Conservation (phyloP, 2,888 invertebrate genomes). For the Omphaloscelis lunosa region DNA sequence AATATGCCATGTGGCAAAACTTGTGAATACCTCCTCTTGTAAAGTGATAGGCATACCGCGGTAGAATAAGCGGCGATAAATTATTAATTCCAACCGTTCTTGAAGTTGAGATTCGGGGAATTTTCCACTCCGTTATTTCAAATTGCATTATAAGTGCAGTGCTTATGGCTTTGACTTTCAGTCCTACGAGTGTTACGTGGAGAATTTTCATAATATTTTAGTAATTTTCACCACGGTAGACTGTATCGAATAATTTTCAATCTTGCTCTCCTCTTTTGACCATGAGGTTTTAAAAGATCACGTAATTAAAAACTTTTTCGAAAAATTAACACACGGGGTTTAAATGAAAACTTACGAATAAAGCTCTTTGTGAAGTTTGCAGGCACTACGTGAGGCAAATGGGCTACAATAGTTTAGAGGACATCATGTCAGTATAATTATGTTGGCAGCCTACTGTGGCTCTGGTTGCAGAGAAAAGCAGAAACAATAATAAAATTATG, state of each 20-base stretch:
- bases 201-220: not conserved
- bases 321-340: not conserved
- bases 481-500: not conserved
- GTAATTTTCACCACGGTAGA: not conserved
- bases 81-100: constrained; percentile 1
- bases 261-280: not conserved
- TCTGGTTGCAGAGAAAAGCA: not conserved
- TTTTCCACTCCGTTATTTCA: constrained; percentile 24
- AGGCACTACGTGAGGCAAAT: not conserved
- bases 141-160: constrained; percentile 9
- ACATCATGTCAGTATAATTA: not conserved
- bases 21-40: not conserved
- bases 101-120: constrained; percentile 5
- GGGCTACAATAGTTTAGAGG: constrained; percentile 6
- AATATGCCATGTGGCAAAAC: not conserved
- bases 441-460: not conserved
- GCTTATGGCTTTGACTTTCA: not conserved
- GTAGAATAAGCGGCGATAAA: constrained; percentile 11
- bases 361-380: not conserved
- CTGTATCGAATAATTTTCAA: not conserved
- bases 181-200: not conserved
- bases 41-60: not conserved
- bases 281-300: not conserved
- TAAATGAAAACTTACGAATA: not conserved
- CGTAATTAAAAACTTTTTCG: not conserved